A percentile compares a stretch with the other conserved stretches of the same genome.
These are phyloP conservation scores for Brenthis daphne DNA, from an alignment of 2,888 invertebrate species.

Conservation along the genomic window DNA sequence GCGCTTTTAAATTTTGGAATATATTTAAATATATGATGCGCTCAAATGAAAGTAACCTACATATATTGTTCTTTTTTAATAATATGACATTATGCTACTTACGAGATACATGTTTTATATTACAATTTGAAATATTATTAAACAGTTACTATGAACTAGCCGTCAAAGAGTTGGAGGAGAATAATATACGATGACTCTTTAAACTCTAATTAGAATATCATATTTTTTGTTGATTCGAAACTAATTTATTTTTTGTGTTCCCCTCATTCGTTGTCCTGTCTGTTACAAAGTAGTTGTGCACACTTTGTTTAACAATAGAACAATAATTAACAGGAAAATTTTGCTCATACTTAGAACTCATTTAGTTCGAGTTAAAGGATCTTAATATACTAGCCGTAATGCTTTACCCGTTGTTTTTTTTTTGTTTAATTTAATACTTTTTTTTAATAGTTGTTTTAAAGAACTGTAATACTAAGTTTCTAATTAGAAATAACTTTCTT, in stretches of 20 bases:
- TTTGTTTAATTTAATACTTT: too few species aligned
- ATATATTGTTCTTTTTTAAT: too few species aligned
- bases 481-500: too few species aligned
- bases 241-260: constrained; percentile 71
- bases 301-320: constrained; percentile 48
- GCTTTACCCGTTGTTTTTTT: too few species aligned
- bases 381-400: too few species aligned
- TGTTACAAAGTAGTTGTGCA: constrained; percentile 31
- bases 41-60: too few species aligned
- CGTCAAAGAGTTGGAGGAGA: neutral
- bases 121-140: neutral
- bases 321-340: constrained; percentile 49
- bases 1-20: constrained; percentile 1
- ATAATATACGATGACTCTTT: constrained; percentile 47
- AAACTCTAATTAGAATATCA: constrained; percentile 69
- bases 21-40: neutral
- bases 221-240: constrained; percentile 63
- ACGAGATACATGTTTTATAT: neutral
- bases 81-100: neutral
- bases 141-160: constrained; percentile 16
- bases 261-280: constrained; percentile 39
- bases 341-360: too few species aligned
- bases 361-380: too few species aligned
- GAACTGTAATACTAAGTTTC: too few species aligned
- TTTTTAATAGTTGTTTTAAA: too few species aligned